Evolutionary conservation across 2,888 invertebrate species (phyloP).

Genomic region (Epistrophella euchroma): DNA sequence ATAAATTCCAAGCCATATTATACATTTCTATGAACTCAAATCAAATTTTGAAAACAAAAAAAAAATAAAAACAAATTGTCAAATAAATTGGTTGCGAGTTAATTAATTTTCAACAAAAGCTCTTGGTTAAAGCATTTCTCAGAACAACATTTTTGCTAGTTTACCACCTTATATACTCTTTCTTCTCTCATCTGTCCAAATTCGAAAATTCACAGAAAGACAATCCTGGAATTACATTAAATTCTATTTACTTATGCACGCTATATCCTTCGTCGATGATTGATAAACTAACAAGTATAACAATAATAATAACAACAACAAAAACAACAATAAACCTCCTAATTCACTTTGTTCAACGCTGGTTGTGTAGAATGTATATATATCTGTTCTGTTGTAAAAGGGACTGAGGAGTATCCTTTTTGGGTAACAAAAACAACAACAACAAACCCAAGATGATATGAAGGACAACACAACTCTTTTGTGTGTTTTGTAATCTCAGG

Average conservation of each 20-base stretch:
- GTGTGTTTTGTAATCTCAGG: slow-evolving; percentile 68
- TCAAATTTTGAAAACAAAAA: neutral
- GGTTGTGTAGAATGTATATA: neutral
- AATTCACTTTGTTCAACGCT: slow-evolving; percentile 59
- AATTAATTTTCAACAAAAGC: slow-evolving; percentile 62
- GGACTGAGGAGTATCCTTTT: slow-evolving; percentile 1
- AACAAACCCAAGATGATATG: slow-evolving; percentile 44
- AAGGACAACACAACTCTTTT: slow-evolving; percentile 70
- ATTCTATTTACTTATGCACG: slow-evolving; percentile 61
- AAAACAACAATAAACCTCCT: slow-evolving; percentile 44
- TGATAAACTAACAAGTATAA: slow-evolving; percentile 56
- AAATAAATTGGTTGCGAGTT: slow-evolving; percentile 58
- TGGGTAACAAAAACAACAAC: neutral
- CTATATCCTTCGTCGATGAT: slow-evolving; percentile 62
- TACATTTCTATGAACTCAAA: neutral
- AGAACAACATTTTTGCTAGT: slow-evolving; percentile 5
- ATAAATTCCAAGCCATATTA: neutral
- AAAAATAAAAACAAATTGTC: slow-evolving; percentile 25
- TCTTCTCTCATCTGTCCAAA: neutral
- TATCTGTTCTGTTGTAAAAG: neutral
- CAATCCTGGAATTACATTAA: slow-evolving; percentile 63
- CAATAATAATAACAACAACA: slow-evolving; percentile 47
- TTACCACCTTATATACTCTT: neutral
- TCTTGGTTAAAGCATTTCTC: neutral
- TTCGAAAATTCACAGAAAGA: slow-evolving; percentile 22